Evolutionary conservation across 2,888 invertebrate species (phyloP).

Genomic region (Esperia sulphurella): DNA sequence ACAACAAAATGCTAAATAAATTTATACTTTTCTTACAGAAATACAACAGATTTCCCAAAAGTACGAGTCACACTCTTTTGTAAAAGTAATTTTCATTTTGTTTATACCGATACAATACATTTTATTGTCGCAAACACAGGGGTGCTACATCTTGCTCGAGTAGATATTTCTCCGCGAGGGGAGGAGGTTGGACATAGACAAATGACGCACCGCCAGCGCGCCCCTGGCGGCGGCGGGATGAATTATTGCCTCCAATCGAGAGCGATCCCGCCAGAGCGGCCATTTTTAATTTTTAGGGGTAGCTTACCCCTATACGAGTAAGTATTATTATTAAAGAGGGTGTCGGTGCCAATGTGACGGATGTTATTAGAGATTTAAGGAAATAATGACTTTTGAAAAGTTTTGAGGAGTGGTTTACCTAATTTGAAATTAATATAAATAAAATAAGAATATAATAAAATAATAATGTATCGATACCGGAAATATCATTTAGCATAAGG

Average conservation of each 20-base stretch:
- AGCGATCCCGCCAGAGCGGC: constrained; percentile 60
- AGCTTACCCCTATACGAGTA: constrained; percentile 52
- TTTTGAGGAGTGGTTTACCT: background rate
- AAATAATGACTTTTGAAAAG: constrained; percentile 1
- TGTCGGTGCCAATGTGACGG: constrained; percentile 28
- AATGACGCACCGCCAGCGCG: constrained; percentile 61
- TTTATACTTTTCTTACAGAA: no score
- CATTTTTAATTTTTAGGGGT: constrained; percentile 79
- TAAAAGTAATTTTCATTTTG: background rate
- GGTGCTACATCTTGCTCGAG: constrained; percentile 59
- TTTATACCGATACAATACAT: constrained; percentile 27
- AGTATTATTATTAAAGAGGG: constrained; percentile 46
- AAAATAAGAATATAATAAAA: no score
- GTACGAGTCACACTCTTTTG: background rate
- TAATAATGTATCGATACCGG: no score
- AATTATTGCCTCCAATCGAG: constrained; percentile 75
- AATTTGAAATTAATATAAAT: no score
- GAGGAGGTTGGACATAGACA: constrained; percentile 67
- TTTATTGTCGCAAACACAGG: constrained; percentile 44
- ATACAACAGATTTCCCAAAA: no score
- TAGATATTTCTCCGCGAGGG: constrained; percentile 46
- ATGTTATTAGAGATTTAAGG: constrained; percentile 14
- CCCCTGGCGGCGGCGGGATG: constrained; percentile 67
- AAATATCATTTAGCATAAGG: no score
- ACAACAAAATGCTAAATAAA: no score